Percentiles rank a stretch among this genome's conserved stretches.
These are phyloP conservation scores for Lindbergichthys nudifrons DNA, from an alignment of 2,797 vertebrate genomes.

Conservation along the genomic window DNA sequence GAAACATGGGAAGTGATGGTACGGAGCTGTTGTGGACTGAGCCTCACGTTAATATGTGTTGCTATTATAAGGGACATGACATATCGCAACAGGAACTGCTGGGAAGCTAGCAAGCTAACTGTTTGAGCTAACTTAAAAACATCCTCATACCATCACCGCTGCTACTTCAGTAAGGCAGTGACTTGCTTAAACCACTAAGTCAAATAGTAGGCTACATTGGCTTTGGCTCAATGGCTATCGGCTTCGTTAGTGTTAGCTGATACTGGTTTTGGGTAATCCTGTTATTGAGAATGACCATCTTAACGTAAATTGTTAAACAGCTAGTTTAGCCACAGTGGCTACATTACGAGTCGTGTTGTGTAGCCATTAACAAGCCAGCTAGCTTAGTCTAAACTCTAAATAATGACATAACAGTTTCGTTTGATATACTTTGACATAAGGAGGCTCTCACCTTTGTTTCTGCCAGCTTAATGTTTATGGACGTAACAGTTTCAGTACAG, in stretches of 20 bases:
- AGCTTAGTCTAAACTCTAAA: accelerated
- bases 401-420: not conserved
- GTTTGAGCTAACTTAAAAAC: not conserved
- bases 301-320: not conserved
- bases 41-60: accelerated
- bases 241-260: constrained; percentile 16
- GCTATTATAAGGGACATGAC: not conserved
- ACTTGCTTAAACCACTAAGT: not conserved
- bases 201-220: too few relatives aligned
- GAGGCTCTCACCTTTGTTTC: constrained; percentile 36
- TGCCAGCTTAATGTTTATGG: not conserved
- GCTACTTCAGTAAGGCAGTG: not conserved
- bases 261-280: constrained; percentile 44
- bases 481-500: constrained; percentile 20
- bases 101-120: not conserved
- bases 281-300: not conserved
- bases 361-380: not conserved
- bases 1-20: not conserved
- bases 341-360: not conserved
- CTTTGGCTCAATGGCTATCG: not conserved
- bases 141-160: not conserved
- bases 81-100: not conserved
- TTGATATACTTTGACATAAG: accelerated
- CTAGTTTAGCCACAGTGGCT: not conserved
- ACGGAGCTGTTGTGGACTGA: not conserved